A percentile compares a stretch with the other conserved stretches of the same genome.
These are phyloP conservation scores for Dynastes maya DNA, from an alignment of 2,888 invertebrate species.

Conservation along the genomic window DNA sequence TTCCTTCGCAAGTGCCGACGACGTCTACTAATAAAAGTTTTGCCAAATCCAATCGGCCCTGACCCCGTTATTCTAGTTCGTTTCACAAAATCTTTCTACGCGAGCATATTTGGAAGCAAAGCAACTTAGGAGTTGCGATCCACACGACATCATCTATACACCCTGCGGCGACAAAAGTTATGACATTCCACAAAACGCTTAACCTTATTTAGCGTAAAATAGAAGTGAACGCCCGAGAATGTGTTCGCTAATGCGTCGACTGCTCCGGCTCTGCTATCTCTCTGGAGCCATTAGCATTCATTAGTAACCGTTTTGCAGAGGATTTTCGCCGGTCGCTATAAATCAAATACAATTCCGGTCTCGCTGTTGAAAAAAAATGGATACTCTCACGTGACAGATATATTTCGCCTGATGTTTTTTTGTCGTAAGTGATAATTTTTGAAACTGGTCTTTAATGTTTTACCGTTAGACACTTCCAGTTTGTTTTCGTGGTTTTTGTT, in stretches of 20 bases:
- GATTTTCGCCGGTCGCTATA: neutral
- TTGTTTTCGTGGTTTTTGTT: neutral
- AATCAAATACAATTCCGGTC: conserved; percentile 23
- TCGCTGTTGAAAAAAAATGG: neutral
- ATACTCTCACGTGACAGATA: neutral
- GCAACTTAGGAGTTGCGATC: neutral
- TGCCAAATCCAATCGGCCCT: neutral
- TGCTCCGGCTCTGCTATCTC: neutral
- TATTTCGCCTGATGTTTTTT: neutral
- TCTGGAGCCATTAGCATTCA: conserved; percentile 16
- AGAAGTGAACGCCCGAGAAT: conserved; percentile 3
- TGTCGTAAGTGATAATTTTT: neutral
- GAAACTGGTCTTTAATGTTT: neutral
- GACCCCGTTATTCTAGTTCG: conserved; percentile 14
- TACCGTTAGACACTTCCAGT: neutral
- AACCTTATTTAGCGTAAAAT: conserved; percentile 22
- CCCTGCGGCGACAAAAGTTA: neutral
- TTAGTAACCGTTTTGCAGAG: conserved; percentile 14
- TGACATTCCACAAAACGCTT: conserved; percentile 7
- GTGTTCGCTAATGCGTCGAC: conserved; percentile 6
- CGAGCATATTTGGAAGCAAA: conserved; percentile 12
- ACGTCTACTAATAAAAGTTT: neutral
- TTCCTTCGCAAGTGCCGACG: neutral
- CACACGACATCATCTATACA: neutral
- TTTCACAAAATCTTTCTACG: conserved; percentile 25